Evolutionary conservation across 2,888 invertebrate genomes (phyloP).

Genomic region (Bedellia somnulentella): DNA sequence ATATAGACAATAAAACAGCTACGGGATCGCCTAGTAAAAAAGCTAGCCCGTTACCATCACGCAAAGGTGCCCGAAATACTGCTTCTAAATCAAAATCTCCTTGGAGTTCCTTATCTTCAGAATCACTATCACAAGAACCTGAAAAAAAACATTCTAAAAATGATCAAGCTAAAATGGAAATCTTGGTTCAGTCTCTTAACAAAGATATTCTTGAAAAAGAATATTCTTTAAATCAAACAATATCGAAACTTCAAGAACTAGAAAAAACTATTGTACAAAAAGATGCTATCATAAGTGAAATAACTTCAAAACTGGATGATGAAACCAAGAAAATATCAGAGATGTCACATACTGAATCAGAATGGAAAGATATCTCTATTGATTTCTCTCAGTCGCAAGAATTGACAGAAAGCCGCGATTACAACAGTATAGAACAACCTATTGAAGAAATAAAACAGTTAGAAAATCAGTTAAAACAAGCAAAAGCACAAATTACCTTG

Average conservation of each 20-base stretch:
- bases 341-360: conserved; percentile 2
- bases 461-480: conserved; percentile 40
- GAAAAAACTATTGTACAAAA: conserved; percentile 12
- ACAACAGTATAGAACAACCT: conserved; percentile 8
- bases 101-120: conserved; percentile 42
- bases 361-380: not conserved
- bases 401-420: not conserved
- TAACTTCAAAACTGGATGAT: conserved; percentile 12
- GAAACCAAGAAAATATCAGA: conserved; percentile 8
- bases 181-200: conserved; percentile 42
- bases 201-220: conserved; percentile 52
- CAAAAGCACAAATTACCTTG: conserved; percentile 43
- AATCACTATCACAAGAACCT: conserved; percentile 32
- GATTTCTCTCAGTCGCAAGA: not conserved
- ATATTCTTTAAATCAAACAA: conserved; percentile 28
- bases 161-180: conserved; percentile 35
- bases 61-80: conserved; percentile 40
- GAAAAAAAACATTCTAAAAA: conserved; percentile 35
- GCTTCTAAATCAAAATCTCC: conserved; percentile 45
- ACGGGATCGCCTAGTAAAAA: conserved; percentile 29
- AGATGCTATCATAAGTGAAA: conserved; percentile 15
- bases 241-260: conserved; percentile 14
- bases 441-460: conserved; percentile 19
- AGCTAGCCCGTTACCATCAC: conserved; percentile 32
- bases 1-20: conserved; percentile 24